Evolutionary conservation across 2,888 invertebrate species (phyloP).

Genomic region (Fragum sueziense): DNA sequence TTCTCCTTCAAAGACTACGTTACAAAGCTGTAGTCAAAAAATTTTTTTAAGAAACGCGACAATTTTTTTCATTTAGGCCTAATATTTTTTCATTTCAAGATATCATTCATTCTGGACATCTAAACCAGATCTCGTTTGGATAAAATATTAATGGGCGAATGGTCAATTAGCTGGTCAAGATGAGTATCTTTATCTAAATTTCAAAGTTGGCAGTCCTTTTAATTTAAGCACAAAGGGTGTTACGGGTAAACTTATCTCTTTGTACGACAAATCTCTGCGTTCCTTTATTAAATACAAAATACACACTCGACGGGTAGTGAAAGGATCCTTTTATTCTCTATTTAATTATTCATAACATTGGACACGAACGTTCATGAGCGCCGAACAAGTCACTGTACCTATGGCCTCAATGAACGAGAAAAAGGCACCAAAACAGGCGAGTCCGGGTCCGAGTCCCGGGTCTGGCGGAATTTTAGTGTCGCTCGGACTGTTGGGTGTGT

Average conservation of each 20-base stretch:
- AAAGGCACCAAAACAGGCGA: slow-evolving; percentile 3
- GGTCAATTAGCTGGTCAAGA: too few species aligned
- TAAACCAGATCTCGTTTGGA: too few species aligned
- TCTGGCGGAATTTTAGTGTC: slow-evolving; percentile 16
- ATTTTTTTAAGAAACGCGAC: too few species aligned
- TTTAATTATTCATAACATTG: not conserved
- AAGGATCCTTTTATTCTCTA: not conserved
- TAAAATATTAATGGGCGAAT: too few species aligned
- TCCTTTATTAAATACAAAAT: not conserved
- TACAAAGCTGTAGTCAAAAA: too few species aligned
- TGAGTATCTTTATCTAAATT: too few species aligned
- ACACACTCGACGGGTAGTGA: not conserved
- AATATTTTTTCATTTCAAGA: too few species aligned
- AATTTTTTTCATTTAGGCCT: too few species aligned
- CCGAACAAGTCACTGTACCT: slow-evolving; percentile 5
- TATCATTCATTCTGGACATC: too few species aligned
- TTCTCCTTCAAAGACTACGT: not conserved
- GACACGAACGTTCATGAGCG: slow-evolving; percentile 1
- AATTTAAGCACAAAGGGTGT: too few species aligned
- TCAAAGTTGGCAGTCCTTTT: too few species aligned
- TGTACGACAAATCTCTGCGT: not conserved
- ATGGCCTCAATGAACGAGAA: slow-evolving; percentile 16
- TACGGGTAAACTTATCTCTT: not conserved
- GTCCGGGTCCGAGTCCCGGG: slow-evolving; percentile 5
- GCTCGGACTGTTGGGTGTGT: slow-evolving; percentile 35